Percentiles rank a stretch among this genome's conserved stretches.
phyloP scores from a whole-genome alignment of 2,113 vertebrate genomes.

The Eudyptes chrysolophus region DNA sequence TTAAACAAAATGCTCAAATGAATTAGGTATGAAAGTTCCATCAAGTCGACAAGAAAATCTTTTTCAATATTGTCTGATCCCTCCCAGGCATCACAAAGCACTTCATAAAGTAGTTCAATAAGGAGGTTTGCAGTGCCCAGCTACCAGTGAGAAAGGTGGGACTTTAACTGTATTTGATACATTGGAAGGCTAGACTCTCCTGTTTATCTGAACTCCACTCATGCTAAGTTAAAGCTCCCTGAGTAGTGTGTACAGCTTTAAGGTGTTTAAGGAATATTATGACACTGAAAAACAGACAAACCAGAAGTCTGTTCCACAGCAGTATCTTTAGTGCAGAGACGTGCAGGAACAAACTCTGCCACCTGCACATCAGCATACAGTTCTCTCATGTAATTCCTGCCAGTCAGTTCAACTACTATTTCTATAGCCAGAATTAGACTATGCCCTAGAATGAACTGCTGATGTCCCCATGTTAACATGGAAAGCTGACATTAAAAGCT shows the following conservation, averaged over 20 bases:
- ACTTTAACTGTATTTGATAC: background rate
- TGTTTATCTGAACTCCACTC: background rate
- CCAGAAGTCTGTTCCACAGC: background rate
- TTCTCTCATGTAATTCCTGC: background rate
- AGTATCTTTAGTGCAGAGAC: background rate
- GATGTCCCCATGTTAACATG: no score
- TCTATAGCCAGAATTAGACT: background rate
- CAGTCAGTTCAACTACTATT: background rate
- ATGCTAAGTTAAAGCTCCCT: background rate
- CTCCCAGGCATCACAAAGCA: background rate
- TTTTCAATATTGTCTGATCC: background rate
- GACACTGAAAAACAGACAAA: background rate
- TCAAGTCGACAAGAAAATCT: background rate
- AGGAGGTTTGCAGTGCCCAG: background rate
- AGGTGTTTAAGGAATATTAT: background rate
- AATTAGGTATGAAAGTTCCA: background rate
- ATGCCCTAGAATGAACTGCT: background rate
- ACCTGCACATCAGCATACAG: background rate
- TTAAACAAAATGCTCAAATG: background rate
- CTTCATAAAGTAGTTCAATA: background rate
- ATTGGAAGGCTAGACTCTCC: fast-evolving
- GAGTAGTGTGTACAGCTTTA: background rate
- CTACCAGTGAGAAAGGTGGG: background rate
- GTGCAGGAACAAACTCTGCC: background rate
- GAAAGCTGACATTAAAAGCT: background rate